phyloP scores from a whole-genome alignment of 1,140 invertebrate species.

The Drosophila guanche region DNA sequence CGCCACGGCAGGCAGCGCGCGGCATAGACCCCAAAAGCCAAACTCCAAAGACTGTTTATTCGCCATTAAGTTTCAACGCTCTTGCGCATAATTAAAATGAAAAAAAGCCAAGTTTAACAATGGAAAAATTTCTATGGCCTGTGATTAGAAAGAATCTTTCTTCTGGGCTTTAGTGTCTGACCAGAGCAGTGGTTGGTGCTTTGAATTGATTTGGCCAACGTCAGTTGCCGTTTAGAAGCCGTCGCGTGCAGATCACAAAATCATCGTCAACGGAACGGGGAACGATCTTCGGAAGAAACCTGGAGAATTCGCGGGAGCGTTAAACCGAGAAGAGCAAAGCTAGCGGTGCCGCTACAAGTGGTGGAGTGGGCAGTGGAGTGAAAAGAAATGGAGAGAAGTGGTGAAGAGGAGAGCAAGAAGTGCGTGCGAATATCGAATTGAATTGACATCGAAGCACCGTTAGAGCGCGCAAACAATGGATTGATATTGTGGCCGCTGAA shows the following conservation, averaged over 20 bases:
- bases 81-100: slow-evolving; percentile 75
- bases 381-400: slow-evolving; percentile 20
- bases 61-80: slow-evolving; percentile 77
- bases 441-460: slow-evolving; percentile 45
- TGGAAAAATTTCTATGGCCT: slow-evolving; percentile 68
- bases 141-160: slow-evolving; percentile 71
- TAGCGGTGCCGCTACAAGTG: slow-evolving; percentile 5
- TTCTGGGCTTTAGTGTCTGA: slow-evolving; percentile 15
- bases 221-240: slow-evolving; percentile 76
- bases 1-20: slow-evolving; percentile 12
- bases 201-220: slow-evolving; percentile 72
- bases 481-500: slow-evolving; percentile 34
- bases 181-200: slow-evolving; percentile 26
- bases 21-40: slow-evolving; percentile 30
- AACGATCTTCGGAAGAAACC: slow-evolving; percentile 1
- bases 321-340: slow-evolving; percentile 20
- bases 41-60: slow-evolving; percentile 66
- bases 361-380: slow-evolving; percentile 1
- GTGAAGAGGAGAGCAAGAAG: slow-evolving; percentile 14
- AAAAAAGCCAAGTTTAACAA: slow-evolving; percentile 59
- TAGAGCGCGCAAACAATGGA: slow-evolving; percentile 41
- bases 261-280: slow-evolving; percentile 13
- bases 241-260: slow-evolving; percentile 67
- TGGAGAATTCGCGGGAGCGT: slow-evolving; percentile 36
- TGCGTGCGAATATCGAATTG: slow-evolving; percentile 52